These are phyloP conservation scores for Dugesia japonica DNA, from an alignment of 2,888 invertebrate species.

Conservation along the genomic window DNA sequence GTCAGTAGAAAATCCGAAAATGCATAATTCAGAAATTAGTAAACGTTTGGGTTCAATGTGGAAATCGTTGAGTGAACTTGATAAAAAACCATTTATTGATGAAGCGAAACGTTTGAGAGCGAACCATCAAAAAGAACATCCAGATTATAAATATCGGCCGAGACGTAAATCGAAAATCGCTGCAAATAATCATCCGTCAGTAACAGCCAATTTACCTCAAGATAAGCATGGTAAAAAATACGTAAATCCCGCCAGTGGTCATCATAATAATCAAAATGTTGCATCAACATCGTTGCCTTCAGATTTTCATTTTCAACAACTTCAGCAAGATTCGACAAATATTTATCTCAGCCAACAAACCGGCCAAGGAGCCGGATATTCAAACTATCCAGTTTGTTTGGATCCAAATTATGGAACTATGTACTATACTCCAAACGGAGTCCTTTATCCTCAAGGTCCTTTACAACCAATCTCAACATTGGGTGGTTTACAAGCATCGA, in stretches of 20 bases:
- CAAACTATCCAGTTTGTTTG: background rate
- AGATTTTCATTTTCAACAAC: slow-evolving; percentile 20
- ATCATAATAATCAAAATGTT: slow-evolving; percentile 10
- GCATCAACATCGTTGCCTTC: background rate
- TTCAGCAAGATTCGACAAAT: slow-evolving; percentile 1
- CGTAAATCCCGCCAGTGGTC: background rate
- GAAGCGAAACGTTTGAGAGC: slow-evolving; percentile 89
- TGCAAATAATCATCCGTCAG: slow-evolving; percentile 53
- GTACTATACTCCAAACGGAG: background rate
- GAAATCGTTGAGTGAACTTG: slow-evolving; percentile 81
- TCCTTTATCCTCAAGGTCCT: background rate
- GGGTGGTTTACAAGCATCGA: background rate
- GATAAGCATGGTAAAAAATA: slow-evolving; percentile 8
- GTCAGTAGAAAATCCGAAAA: slow-evolving; percentile 96
- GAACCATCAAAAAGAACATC: slow-evolving; percentile 97
- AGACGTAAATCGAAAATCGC: slow-evolving; percentile 73
- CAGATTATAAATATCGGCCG: slow-evolving; percentile 92
- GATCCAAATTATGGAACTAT: slow-evolving; percentile 20
- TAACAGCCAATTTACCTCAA: background rate
- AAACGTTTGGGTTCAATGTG: slow-evolving; percentile 91
- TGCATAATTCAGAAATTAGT: slow-evolving; percentile 95
- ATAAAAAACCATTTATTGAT: slow-evolving; percentile 93
- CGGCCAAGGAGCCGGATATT: background rate
- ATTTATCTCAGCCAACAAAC: background rate
- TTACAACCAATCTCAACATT: background rate